Percentiles rank a stretch among this genome's conserved stretches.
Conservation (phyloP, 2,797 vertebrate genomes). For the Columba guinea region DNA sequence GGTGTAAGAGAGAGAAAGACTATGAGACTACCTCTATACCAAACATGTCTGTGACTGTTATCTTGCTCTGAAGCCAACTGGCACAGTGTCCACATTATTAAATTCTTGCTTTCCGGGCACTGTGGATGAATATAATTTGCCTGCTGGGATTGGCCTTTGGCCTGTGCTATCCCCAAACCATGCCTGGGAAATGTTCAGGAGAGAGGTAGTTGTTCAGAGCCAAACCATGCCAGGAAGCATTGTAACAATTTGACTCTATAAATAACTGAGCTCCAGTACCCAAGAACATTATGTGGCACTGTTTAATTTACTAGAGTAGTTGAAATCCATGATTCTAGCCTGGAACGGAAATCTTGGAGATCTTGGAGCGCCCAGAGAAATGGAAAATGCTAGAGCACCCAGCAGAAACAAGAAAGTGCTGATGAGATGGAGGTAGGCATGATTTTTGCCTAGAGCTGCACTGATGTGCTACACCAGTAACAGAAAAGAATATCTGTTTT, state of each 20-base stretch:
- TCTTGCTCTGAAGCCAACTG: conserved; percentile 23
- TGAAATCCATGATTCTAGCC: neutral
- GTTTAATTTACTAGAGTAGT: neutral
- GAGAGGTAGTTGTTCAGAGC: neutral
- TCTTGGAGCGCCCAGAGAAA: neutral
- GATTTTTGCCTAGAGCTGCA: neutral
- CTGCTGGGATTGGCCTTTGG: conserved; percentile 59
- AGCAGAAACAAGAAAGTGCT: neutral
- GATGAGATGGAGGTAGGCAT: neutral
- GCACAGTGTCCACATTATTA: conserved; percentile 51
- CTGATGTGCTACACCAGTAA: neutral
- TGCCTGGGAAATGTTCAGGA: neutral
- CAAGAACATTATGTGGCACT: neutral
- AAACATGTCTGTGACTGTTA: neutral
- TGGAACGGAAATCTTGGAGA: neutral
- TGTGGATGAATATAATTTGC: conserved; percentile 8
- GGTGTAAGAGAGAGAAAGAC: neutral
- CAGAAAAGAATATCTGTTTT: neutral
- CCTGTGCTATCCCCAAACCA: conserved; percentile 27
- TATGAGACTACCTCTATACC: neutral
- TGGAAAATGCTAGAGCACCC: neutral
- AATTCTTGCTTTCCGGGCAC: conserved; percentile 37
- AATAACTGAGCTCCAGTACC: conserved; percentile 3
- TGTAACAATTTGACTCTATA: conserved; percentile 45
- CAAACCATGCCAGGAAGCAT: neutral